Evolutionary conservation across 2,888 invertebrate species (phyloP), one percentile per base, ranked within the genome.

Genomic region (Drosophila anomalata): DNA sequence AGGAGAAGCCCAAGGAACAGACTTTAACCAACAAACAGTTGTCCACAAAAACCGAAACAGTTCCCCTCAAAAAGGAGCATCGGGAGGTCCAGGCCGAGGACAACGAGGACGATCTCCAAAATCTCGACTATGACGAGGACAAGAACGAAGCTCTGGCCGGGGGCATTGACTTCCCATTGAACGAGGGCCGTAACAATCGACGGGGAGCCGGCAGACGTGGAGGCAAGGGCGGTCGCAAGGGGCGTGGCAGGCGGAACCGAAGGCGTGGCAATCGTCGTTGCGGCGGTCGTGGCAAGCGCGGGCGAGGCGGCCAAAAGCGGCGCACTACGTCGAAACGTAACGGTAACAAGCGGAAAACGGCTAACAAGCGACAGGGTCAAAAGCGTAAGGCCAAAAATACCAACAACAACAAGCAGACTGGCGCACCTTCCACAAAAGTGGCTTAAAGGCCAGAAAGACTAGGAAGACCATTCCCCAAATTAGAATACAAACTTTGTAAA

Each of bases 241-340:
- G 51, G 8, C 65, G 70, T 20, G 71, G 69, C 31, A 22, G 61
- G 26, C 26, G 41, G 12, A 73, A 52, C 14, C 59, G 70, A 11
- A 55, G 53, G 33, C 48, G 57, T 12, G 48, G 59, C 39, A 60
- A 41, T 11, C 59, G 75, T 12, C 33, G 74, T 9, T 66, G 72
- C n/a, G 29, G 59, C 11, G 58, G 55, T 3, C 47, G 26, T 2
- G 46, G 57, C 24, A 55, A 44, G 5, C 54, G 51, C 4, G 59
- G 53, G 1, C 54, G 71, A 4, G 47, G 70, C 11, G 69, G 70
- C 44, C 58, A 70, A 20, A 14, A 20, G 24, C 5, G 52, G n/a
- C 31, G 70, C 7, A 31, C 44, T 39, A 11, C 44, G 0, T 54
- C 39, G 12, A 62, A 46, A 36, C 54, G 73, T 5, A 62, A 39